Evolutionary conservation across 1,140 invertebrate species (phyloP).

Genomic region (Trichonephila inaurata): DNA sequence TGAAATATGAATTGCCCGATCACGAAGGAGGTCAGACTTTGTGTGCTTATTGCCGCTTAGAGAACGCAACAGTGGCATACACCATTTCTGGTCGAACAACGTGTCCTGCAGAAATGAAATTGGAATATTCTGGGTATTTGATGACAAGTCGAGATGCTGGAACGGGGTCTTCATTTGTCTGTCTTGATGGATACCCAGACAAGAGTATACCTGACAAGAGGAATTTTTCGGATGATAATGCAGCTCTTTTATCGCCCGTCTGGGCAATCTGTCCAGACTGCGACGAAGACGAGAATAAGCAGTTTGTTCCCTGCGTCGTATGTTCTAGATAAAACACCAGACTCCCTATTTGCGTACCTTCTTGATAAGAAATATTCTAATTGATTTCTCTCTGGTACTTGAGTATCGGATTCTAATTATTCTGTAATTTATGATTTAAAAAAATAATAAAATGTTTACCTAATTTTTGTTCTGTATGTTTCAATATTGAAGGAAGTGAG

Average conservation of each 20-base stretch:
- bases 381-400: no score
- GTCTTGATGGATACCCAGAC: neutral
- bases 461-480: no score
- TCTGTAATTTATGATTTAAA: no score
- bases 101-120: neutral
- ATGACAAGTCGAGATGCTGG: neutral
- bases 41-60: conserved; percentile 21
- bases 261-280: neutral
- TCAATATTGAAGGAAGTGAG: no score
- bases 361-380: no score
- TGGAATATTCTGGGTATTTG: conserved; percentile 37
- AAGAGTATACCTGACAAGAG: neutral
- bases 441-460: no score
- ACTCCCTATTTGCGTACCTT: no score
- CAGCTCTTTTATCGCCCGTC: neutral
- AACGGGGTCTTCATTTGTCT: neutral
- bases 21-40: neutral
- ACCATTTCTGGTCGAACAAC: conserved; percentile 20
- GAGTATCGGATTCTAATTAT: no score
- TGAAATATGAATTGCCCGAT: neutral
- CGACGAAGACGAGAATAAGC: conserved; percentile 22
- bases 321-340: conserved; percentile 1
- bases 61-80: conserved; percentile 24
- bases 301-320: conserved; percentile 43
- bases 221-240: neutral